Base-by-base conservation (phyloP, 1,140 invertebrate species). In the Drosophila fuyamai region DNA sequence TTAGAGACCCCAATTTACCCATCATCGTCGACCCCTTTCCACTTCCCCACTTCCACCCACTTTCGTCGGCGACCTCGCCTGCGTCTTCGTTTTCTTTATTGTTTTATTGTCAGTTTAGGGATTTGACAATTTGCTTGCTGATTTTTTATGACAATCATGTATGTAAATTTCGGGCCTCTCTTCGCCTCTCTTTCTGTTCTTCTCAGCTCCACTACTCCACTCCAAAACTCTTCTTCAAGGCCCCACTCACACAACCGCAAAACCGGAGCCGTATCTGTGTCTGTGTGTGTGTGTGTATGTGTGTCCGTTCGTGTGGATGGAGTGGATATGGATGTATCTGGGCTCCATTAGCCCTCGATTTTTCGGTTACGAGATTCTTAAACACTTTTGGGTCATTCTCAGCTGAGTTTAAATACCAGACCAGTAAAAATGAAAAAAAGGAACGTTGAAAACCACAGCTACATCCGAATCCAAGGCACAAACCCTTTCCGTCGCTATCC, bases 111-210 rank as follows among this genome's bases (percentile, higher is more conserved):
- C 83, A 88, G 84, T 88, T 88, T 88, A 88, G 83, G 83, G 83
- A 88, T 88, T 88, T 88, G 83, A 88, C 83, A 88, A 88, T 88
- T 88, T 88, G 83, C 84, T 89, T 88, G 83, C 83, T 88, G 83
- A 88, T 88, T 88, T 88, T 88, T 88, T 88, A 88, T 88, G 83
- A 88, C 83, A 88, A 89, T 88, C 83, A 89, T 88, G 83, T 86
- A 86, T 88, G 83, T 79, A 88, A 84, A 84, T 84, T 84, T 84
- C 41, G 38, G 53, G 81, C 57, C n/a, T 76, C 53, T 53, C 23
- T 23, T 76, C 50, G 40, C 35, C 36, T 40, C 32, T 12, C 6
- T 41, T 5, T 35, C 50, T 13, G 8, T 14, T 59, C 47, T n/a
- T 57, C 46, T 38, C 18, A 18, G 48, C 48, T 36, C 23, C 23